Evolutionary conservation across 2,113 vertebrate species (phyloP), one percentile per base, ranked within the genome.

Genomic region (Camelus bactrianus): DNA sequence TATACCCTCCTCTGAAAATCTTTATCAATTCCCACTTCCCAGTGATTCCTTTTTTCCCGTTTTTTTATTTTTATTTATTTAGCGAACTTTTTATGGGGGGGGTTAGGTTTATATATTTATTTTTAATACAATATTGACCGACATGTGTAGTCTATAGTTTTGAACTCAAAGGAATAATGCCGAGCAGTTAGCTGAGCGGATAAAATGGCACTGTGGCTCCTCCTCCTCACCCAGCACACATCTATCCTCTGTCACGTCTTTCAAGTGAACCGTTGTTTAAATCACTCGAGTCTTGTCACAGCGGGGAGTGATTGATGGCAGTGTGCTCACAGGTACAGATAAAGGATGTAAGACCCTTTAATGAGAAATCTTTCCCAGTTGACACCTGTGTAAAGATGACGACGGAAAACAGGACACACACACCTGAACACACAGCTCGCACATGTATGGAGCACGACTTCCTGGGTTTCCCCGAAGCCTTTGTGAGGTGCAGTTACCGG

Each of bases 1-100:
- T 42, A 42, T 42, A 42, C 38, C 38, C 38, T 42, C 38, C 38
- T 5, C 38, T 99, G 98, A 98, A 98, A 90, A 93, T 96, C 54
- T 32, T n/a, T 3, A 52, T 4, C 52, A 89, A 3, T 52, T 67
- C 89, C 24, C 91, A 93, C 3, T 97, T 97, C 5, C 16, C 3
- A 46, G 8, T 28, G 67, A 69, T 75, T 96, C 83, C 92, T 82
- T 60, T 26, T 9, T 60, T 26, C 38, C 38, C 38, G 38, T 42
- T 42, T 42, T 42, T 42, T 5, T 42, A 42, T 42, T 42, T 42
- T 42, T 42, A 42, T 42, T 42, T 42, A 42, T 42, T 42, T 42
- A 42, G 38, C 1, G 38, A 42, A 42, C 38, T 42, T 42, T 42
- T 42, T 42, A 4, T 4, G 38, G 38, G 38, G 38, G 38, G 38